phyloP scores from a whole-genome alignment of 2,888 invertebrate genomes.

The Zygogramma bicolorata region DNA sequence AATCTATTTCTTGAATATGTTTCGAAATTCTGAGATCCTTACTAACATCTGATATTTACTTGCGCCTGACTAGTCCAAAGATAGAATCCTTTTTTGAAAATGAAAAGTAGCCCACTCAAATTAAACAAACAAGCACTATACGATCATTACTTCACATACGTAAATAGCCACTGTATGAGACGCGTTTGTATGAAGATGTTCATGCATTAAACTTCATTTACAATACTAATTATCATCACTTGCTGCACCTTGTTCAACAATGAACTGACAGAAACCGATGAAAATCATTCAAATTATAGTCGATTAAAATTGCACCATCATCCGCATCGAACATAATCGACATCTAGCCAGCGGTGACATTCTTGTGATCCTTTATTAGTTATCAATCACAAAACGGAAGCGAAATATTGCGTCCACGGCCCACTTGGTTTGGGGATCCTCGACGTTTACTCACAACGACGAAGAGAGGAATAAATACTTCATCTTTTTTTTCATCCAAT shows the following conservation, averaged over 20 bases:
- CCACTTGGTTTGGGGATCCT: constrained; percentile 1
- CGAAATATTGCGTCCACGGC: neutral
- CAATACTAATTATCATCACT: neutral
- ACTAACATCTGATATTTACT: neutral
- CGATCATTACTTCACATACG: neutral
- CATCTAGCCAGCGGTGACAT: constrained; percentile 20
- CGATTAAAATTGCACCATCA: neutral
- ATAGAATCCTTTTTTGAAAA: neutral
- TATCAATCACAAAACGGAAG: constrained; percentile 16
- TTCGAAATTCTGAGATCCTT: too few relatives aligned
- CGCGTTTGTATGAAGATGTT: too few relatives aligned
- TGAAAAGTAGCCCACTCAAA: neutral
- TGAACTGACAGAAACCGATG: neutral
- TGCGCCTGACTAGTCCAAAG: neutral
- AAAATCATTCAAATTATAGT: constrained; percentile 7
- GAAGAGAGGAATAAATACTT: neutral
- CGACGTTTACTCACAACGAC: neutral
- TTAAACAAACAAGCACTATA: neutral
- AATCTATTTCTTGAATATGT: too few relatives aligned
- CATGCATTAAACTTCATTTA: neutral
- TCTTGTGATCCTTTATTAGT: neutral
- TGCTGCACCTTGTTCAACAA: neutral
- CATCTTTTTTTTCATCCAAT: neutral
- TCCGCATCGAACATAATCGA: neutral
- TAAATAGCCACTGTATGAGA: too few relatives aligned